These are phyloP conservation scores for Hemicentrotus pulcherrimus DNA, from an alignment of 35 echinoderm and acorn worm species.

Conservation along the genomic window DNA sequence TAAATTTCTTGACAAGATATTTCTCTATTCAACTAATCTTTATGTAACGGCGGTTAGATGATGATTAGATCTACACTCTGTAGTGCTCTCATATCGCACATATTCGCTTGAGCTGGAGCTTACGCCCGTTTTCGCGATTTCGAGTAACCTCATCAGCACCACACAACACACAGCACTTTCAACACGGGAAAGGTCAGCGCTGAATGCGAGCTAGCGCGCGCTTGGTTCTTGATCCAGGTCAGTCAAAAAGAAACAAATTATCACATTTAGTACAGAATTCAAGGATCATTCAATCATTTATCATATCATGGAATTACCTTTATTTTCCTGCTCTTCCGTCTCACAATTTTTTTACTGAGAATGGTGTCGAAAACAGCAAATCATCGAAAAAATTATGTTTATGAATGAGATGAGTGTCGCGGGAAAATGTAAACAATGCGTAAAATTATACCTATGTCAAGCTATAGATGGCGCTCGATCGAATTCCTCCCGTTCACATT, in stretches of 20 bases:
- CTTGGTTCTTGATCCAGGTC: neutral
- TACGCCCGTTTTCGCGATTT: too few relatives aligned
- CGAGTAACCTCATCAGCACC: too few relatives aligned
- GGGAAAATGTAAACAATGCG: slow-evolving; percentile 15
- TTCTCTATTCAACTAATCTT: too few relatives aligned
- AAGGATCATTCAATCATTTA: neutral
- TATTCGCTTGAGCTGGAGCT: too few relatives aligned
- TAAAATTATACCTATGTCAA: neutral
- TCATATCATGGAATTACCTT: neutral
- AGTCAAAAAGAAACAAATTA: neutral
- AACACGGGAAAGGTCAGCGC: neutral
- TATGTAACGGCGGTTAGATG: too few relatives aligned
- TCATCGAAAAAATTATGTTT: neutral
- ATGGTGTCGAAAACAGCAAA: neutral
- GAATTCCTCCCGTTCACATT: neutral
- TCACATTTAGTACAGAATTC: neutral
- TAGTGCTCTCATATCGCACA: too few relatives aligned
- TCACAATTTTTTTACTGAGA: neutral
- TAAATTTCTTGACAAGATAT: too few relatives aligned
- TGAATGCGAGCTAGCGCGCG: neutral
- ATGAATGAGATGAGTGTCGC: neutral
- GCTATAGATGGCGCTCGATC: neutral
- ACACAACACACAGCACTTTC: too few relatives aligned
- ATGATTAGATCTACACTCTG: too few relatives aligned
- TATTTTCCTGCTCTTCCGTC: neutral